A percentile compares a stretch with the other conserved stretches of the same genome.
Conservation (phyloP, 2,888 invertebrate species). For the Agrochola circellaris region DNA sequence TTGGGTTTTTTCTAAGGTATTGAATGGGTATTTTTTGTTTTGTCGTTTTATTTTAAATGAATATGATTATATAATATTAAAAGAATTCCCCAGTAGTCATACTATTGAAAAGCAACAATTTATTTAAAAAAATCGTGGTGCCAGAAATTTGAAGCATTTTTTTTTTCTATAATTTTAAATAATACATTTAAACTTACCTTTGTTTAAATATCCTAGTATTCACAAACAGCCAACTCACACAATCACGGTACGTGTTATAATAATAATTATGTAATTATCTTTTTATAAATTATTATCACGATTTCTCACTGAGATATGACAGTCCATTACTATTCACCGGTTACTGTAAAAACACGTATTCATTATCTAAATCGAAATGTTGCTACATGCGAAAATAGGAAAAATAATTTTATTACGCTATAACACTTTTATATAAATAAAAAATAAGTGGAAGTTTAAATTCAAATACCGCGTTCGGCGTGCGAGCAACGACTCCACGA, state of each 20-base stretch:
- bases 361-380: slow-evolving; percentile 71
- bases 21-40: not conserved
- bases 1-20: not conserved
- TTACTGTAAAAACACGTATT: slow-evolving; percentile 78
- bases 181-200: slow-evolving; percentile 45
- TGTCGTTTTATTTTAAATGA: not conserved
- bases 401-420: slow-evolving; percentile 59
- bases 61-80: not conserved
- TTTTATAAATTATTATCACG: slow-evolving; percentile 41
- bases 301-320: slow-evolving; percentile 49
- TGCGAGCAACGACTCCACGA: slow-evolving; percentile 77
- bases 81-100: not conserved
- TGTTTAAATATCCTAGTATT: slow-evolving; percentile 53
- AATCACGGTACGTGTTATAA: slow-evolving; percentile 47
- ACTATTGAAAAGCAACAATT: not conserved
- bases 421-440: slow-evolving; percentile 65
- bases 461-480: slow-evolving; percentile 74
- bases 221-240: slow-evolving; percentile 44
- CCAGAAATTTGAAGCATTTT: not conserved
- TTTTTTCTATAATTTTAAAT: not conserved
- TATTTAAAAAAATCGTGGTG: not conserved
- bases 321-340: slow-evolving; percentile 68
- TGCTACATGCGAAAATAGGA: slow-evolving; percentile 71
- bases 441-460: slow-evolving; percentile 70
- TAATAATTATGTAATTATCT: slow-evolving; percentile 30